These are phyloP conservation scores for Sarotherodon lohbergeri DNA, from an alignment of 2,113 vertebrate species.

Conservation along the genomic window DNA sequence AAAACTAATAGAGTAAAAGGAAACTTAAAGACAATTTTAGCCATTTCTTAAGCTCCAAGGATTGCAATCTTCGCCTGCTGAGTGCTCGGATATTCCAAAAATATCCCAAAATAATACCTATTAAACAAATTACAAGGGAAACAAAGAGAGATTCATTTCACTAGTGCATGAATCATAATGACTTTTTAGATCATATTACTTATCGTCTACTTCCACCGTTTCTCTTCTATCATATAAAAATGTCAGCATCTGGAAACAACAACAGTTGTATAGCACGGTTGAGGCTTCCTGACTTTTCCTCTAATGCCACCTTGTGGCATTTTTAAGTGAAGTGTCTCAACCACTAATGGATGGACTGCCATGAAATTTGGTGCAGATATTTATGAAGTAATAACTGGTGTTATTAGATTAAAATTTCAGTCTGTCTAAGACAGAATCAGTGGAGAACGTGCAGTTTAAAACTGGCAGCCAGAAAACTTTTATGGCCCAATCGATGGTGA, in stretches of 20 bases:
- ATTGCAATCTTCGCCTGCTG: background rate
- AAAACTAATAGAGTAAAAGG: background rate
- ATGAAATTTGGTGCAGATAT: background rate
- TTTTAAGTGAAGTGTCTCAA: background rate
- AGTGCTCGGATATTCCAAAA: background rate
- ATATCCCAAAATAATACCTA: background rate
- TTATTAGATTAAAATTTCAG: background rate
- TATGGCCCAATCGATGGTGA: background rate
- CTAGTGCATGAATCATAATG: background rate
- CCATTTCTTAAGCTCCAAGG: background rate
- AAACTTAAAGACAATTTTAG: background rate
- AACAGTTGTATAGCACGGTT: background rate
- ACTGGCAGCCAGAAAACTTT: background rate
- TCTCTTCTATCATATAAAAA: background rate
- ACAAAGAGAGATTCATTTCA: background rate
- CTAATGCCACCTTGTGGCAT: background rate
- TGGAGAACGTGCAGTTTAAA: background rate
- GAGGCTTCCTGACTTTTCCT: background rate
- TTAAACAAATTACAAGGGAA: background rate
- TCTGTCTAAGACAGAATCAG: background rate
- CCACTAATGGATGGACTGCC: background rate
- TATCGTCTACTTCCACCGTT: background rate
- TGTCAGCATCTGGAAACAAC: background rate
- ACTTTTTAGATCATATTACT: background rate
- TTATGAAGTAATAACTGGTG: background rate